Conservation (phyloP, 2,888 invertebrate species). For the Pocota personata region DNA sequence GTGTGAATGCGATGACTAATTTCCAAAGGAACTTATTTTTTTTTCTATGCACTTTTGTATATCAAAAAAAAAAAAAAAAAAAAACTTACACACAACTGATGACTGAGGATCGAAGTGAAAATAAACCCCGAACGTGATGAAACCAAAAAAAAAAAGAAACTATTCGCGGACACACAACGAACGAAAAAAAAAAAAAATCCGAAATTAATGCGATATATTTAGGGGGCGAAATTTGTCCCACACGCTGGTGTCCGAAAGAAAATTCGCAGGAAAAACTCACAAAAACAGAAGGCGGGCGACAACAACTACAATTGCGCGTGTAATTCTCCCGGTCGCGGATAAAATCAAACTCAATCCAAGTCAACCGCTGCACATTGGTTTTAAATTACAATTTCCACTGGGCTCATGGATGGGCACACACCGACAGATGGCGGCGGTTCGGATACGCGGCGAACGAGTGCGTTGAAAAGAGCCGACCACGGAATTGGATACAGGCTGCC, state of each 20-base stretch:
- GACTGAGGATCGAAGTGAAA: conserved; percentile 24
- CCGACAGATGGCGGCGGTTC: conserved; percentile 37
- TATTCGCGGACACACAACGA: neutral
- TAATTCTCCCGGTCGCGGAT: conserved; percentile 71
- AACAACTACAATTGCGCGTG: conserved; percentile 34
- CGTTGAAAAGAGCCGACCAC: conserved; percentile 55
- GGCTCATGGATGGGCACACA: neutral
- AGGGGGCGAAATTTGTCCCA: neutral
- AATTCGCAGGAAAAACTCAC: neutral
- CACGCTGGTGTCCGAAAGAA: neutral
- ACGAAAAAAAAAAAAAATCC: neutral
- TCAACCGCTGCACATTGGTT: conserved; percentile 74
- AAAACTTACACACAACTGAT: conserved; percentile 61
- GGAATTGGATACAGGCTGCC: conserved; percentile 7
- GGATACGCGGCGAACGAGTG: conserved; percentile 26
- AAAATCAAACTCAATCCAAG: conserved; percentile 75
- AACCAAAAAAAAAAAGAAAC: neutral
- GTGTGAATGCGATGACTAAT: conserved; percentile 69
- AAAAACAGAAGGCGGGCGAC: conserved; percentile 4
- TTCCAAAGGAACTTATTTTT: conserved; percentile 44
- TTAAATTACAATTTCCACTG: conserved; percentile 72
- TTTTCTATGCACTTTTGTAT: conserved; percentile 14
- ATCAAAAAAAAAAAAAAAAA: no score
- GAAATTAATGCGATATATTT: neutral
- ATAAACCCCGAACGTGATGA: no score